Percentiles rank a stretch among this genome's conserved stretches.
Evolutionary conservation across 1,140 invertebrate species (phyloP).

Genomic region (Drosophila fuyamai): DNA sequence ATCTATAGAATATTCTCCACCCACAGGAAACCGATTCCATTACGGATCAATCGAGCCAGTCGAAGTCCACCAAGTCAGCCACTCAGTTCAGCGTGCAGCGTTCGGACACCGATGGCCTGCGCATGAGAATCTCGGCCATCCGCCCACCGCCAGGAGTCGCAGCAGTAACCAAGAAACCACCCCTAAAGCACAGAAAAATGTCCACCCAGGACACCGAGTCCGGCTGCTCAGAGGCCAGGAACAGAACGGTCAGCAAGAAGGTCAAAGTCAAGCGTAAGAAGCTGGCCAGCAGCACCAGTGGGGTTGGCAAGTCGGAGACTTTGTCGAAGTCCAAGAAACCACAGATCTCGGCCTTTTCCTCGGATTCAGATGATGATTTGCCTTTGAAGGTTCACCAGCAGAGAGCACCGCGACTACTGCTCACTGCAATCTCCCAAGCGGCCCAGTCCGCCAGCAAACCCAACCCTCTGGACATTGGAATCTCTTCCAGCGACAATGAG

Average conservation of each 20-base stretch:
- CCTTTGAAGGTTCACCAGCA: conserved; percentile 68
- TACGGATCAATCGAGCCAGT: conserved; percentile 78
- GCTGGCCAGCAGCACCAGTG: conserved; percentile 31
- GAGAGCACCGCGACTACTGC: conserved; percentile 68
- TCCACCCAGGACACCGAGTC: conserved; percentile 47
- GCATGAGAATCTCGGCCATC: conserved; percentile 84
- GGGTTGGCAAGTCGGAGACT: conserved; percentile 32
- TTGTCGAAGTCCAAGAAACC: conserved; percentile 34
- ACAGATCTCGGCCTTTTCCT: conserved; percentile 50
- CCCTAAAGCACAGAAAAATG: conserved; percentile 41
- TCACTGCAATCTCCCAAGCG: conserved; percentile 65
- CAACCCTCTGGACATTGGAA: conserved; percentile 67
- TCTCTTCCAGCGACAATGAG: conserved; percentile 89
- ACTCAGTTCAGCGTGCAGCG: conserved; percentile 83
- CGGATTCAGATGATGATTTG: conserved; percentile 74
- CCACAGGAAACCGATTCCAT: conserved; percentile 74
- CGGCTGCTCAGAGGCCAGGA: conserved; percentile 28
- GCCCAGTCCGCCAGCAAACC: conserved; percentile 50
- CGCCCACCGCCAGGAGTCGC: conserved; percentile 47
- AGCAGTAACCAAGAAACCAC: conserved; percentile 10
- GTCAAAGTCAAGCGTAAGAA: conserved; percentile 75
- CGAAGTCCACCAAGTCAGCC: conserved; percentile 76
- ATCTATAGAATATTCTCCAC: conserved; percentile 3
- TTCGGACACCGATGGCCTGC: conserved; percentile 77
- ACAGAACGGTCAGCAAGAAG: conserved; percentile 59